Conservation (phyloP, 1,140 invertebrate species). For the Temnothorax longispinosus region DNA sequence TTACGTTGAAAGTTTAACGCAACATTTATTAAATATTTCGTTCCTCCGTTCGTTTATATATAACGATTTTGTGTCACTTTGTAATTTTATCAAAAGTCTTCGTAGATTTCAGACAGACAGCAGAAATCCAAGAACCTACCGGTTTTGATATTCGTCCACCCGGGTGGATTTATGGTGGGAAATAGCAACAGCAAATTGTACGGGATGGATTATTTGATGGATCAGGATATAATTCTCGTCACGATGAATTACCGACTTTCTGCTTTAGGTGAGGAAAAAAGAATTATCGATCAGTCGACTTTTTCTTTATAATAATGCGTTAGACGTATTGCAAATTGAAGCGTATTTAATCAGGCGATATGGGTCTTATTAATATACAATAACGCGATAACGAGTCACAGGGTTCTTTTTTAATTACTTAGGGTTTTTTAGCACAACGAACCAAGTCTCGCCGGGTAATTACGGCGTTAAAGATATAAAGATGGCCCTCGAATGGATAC, state of each 20-base stretch:
- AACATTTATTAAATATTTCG: background rate
- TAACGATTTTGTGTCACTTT: background rate
- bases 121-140: conserved; percentile 72
- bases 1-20: background rate
- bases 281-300: background rate
- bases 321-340: background rate
- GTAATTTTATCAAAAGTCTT: background rate
- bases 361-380: background rate
- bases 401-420: background rate
- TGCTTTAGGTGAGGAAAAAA: conserved; percentile 85
- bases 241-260: conserved; percentile 89
- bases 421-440: conserved; percentile 82
- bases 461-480: conserved; percentile 81
- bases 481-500: conserved; percentile 86
- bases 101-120: background rate
- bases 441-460: conserved; percentile 78
- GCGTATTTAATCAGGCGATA: background rate
- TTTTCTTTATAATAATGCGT: background rate
- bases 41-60: background rate
- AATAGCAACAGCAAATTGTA: conserved; percentile 81
- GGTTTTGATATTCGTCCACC: conserved; percentile 87
- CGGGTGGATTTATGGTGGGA: conserved; percentile 85
- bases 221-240: conserved; percentile 88
- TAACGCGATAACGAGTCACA: background rate
- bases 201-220: conserved; percentile 84